phyloP scores from a whole-genome alignment of 2,888 invertebrate genomes.

The Apocheima hispidaria region DNA sequence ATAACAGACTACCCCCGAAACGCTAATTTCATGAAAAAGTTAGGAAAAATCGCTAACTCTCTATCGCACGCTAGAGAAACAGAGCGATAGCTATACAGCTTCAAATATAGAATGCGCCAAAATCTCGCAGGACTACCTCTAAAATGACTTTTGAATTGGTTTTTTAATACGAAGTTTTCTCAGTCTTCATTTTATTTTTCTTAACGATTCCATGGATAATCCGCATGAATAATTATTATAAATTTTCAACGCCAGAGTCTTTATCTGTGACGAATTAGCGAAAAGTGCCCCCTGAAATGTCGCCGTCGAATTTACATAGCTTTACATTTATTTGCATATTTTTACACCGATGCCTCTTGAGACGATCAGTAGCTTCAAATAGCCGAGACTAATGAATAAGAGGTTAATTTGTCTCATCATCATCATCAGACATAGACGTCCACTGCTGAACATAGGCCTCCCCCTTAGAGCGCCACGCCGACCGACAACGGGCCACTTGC shows the following conservation, averaged over 20 bases:
- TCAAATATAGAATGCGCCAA: no score
- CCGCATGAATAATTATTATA: conserved; percentile 69
- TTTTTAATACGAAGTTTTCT: conserved; percentile 4
- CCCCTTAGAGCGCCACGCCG: no score
- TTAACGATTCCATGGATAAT: conserved; percentile 50
- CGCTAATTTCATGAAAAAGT: no score
- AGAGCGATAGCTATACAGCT: no score
- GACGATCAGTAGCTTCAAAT: conserved; percentile 17
- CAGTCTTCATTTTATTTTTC: conserved; percentile 19
- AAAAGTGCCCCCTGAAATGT: conserved; percentile 48
- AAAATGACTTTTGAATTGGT: neutral
- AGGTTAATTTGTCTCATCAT: conserved; percentile 21
- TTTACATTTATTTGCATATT: conserved; percentile 47
- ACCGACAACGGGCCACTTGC: no score
- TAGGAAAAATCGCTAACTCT: no score
- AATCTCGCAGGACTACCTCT: no score
- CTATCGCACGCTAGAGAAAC: no score
- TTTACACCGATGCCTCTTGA: conserved; percentile 17
- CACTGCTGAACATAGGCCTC: no score
- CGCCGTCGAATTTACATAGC: conserved; percentile 54
- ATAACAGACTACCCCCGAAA: no score
- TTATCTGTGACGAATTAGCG: conserved; percentile 62
- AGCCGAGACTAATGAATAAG: conserved; percentile 8
- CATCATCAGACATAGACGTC: no score
- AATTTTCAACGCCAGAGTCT: conserved; percentile 57